phyloP scores from a whole-genome alignment of 2,113 vertebrate species.

The Chaetops frenatus region DNA sequence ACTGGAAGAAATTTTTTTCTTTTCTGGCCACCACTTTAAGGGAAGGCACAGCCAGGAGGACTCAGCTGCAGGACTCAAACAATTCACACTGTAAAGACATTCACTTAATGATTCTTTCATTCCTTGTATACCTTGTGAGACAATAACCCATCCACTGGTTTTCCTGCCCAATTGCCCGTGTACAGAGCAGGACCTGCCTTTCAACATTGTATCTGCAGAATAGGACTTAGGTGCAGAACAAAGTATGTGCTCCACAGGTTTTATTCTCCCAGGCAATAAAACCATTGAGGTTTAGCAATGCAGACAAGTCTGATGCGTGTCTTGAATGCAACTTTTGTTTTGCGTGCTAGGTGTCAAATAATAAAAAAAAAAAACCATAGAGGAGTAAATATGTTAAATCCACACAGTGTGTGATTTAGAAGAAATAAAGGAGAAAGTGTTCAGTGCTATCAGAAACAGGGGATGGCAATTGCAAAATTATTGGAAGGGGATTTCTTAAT shows the following conservation, averaged over 20 bases:
- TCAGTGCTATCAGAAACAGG: neutral
- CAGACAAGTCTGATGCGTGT: neutral
- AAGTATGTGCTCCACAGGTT: neutral
- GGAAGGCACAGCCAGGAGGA: neutral
- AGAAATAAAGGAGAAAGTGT: neutral
- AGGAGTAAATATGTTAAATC: neutral
- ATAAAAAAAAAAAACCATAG: neutral
- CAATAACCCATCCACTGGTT: neutral
- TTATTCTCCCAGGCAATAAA: neutral
- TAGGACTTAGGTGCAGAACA: neutral
- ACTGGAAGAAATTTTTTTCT: neutral
- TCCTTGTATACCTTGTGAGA: neutral
- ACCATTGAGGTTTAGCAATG: neutral
- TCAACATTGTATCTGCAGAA: neutral
- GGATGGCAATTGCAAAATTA: neutral
- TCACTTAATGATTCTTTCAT: neutral
- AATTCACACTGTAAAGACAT: neutral
- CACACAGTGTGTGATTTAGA: neutral
- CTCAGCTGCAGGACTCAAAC: neutral
- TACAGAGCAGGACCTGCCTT: neutral
- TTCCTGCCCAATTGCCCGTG: neutral
- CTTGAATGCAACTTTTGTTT: neutral
- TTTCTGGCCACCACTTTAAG: neutral
- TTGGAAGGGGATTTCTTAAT: conserved; percentile 1
- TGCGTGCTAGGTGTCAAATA: neutral